These are phyloP conservation scores for Lepetodrilus schrolli DNA, from an alignment of 2,888 invertebrate genomes.

Conservation along the genomic window DNA sequence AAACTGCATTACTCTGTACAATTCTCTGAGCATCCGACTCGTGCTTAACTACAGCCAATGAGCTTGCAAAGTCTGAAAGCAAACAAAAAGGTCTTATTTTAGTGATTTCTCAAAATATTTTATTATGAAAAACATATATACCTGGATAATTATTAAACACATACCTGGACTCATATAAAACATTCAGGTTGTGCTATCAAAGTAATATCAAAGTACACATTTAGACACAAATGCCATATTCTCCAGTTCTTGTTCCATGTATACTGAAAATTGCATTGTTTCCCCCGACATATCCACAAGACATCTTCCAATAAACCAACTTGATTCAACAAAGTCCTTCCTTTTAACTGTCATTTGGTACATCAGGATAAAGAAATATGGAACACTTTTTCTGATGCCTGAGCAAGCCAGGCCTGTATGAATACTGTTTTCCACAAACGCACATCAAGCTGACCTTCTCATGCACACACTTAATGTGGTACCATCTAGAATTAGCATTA, in stretches of 20 bases:
- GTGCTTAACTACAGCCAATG: too few relatives aligned
- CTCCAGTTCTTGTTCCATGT: background rate
- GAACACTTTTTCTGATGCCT: conserved; percentile 10
- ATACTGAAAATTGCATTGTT: background rate
- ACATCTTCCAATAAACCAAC: background rate
- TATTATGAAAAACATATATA: too few relatives aligned
- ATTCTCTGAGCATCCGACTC: too few relatives aligned
- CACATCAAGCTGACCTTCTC: background rate
- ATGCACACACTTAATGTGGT: conserved; percentile 11
- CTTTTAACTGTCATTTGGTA: background rate
- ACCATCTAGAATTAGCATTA: conserved; percentile 9
- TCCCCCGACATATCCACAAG: background rate
- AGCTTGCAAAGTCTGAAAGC: background rate
- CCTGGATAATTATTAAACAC: too few relatives aligned
- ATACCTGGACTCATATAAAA: too few relatives aligned
- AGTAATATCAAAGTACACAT: too few relatives aligned
- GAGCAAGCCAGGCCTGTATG: background rate
- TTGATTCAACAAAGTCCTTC: background rate
- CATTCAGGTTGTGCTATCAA: too few relatives aligned
- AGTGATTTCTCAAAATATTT: too few relatives aligned
- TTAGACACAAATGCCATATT: too few relatives aligned
- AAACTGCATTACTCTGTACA: too few relatives aligned
- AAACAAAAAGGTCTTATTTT: too few relatives aligned
- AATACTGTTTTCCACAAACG: conserved; percentile 17
- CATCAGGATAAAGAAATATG: background rate